Conservation (phyloP, 2,113 vertebrate species). For the Thymallus thymallus region DNA sequence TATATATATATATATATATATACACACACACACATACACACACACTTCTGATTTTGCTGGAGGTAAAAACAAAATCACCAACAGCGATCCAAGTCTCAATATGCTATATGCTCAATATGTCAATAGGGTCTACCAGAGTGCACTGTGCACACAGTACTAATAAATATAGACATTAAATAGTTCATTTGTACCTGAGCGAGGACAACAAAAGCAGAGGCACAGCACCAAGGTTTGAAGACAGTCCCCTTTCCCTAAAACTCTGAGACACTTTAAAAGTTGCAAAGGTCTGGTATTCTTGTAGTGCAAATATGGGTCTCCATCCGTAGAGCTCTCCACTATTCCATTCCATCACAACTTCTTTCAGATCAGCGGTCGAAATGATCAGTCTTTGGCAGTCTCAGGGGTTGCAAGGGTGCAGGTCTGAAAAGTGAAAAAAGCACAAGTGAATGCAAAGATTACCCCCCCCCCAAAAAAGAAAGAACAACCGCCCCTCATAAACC, state of each 20-base stretch:
- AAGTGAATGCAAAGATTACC: background rate
- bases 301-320: constrained; percentile 86
- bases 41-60: too few relatives aligned
- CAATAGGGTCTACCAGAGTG: too few relatives aligned
- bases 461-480: too few relatives aligned
- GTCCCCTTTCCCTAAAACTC: constrained; percentile 62
- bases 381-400: constrained; percentile 68
- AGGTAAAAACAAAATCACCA: too few relatives aligned
- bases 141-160: constrained; percentile 31
- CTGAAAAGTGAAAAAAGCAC: constrained; percentile 60
- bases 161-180: constrained; percentile 90
- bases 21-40: too few relatives aligned
- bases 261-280: constrained; percentile 31
- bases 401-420: constrained; percentile 75
- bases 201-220: constrained; percentile 77
- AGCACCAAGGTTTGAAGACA: constrained; percentile 79
- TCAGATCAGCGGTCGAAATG: constrained; percentile 45
- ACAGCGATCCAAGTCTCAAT: too few relatives aligned
- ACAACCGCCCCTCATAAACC: background rate
- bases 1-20: too few relatives aligned
- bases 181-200: constrained; percentile 93
- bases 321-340: constrained; percentile 45
- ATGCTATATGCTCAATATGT: too few relatives aligned
- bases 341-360: constrained; percentile 48
- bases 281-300: constrained; percentile 65